Conservation (phyloP, 2,888 invertebrate species). For the Micoletzkya japonica region DNA sequence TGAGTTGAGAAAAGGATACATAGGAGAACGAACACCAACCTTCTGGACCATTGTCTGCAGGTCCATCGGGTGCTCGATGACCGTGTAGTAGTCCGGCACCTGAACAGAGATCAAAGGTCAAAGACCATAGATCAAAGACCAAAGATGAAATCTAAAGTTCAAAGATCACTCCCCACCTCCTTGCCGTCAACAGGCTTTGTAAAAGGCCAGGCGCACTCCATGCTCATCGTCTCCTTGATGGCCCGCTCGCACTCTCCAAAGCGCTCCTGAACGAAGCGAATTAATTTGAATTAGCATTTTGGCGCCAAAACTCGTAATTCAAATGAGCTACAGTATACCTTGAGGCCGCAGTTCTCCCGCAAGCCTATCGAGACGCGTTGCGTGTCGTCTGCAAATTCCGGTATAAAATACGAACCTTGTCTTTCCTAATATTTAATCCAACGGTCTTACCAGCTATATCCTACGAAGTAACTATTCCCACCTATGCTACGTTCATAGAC, state of each 20-base stretch:
- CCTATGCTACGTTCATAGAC: no score
- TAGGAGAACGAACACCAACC: slow-evolving; percentile 2
- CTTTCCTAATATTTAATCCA: not conserved
- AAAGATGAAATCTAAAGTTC: not conserved
- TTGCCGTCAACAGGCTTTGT: slow-evolving; percentile 46
- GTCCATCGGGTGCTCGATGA: slow-evolving; percentile 92
- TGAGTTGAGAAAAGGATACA: not conserved
- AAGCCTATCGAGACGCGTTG: slow-evolving; percentile 19
- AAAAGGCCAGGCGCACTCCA: slow-evolving; percentile 50
- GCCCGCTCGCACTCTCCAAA: slow-evolving; percentile 33
- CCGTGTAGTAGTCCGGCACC: slow-evolving; percentile 76
- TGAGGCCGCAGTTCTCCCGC: slow-evolving; percentile 14
- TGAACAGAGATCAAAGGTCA: not conserved
- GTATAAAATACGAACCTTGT: not conserved
- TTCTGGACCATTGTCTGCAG: slow-evolving; percentile 79
- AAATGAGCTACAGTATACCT: not conserved
- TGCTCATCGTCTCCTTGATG: slow-evolving; percentile 43
- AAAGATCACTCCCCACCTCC: slow-evolving; percentile 32
- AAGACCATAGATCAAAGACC: slow-evolving; percentile 3
- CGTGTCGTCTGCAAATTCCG: not conserved
- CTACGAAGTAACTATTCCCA: no score
- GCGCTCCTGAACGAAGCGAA: slow-evolving; percentile 8
- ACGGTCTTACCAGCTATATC: no score
- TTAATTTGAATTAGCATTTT: not conserved
- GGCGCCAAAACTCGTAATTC: not conserved